Evolutionary conservation across 2,888 invertebrate genomes (phyloP).

Genomic region (Atethmia centrago): DNA sequence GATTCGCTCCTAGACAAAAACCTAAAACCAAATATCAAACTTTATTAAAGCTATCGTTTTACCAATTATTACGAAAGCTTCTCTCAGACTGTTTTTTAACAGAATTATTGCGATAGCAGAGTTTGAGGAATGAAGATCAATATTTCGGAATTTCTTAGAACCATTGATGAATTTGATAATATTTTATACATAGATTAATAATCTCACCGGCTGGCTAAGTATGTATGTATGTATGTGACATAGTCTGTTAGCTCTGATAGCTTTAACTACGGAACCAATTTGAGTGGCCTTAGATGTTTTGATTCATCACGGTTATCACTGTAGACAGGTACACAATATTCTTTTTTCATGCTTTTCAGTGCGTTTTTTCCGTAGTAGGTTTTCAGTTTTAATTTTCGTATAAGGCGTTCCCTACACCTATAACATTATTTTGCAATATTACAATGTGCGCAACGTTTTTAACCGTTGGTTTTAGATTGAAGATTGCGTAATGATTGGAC

Average conservation of each 20-base stretch:
- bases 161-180: conserved; percentile 36
- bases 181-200: conserved; percentile 30
- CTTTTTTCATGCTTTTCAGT: neutral
- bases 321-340: no score
- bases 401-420: no score
- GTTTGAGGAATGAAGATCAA: conserved; percentile 56
- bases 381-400: neutral
- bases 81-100: conserved; percentile 54
- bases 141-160: conserved; percentile 59
- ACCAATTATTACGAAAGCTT: conserved; percentile 66
- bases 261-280: no score
- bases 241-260: no score
- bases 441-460: no score
- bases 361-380: neutral
- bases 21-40: conserved; percentile 4
- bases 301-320: no score
- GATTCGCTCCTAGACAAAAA: neutral
- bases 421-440: no score
- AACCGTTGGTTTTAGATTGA: no score
- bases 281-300: no score
- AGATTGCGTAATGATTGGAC: no score
- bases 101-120: conserved; percentile 51
- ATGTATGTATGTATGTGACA: no score
- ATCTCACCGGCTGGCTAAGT: neutral
- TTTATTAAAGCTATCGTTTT: conserved; percentile 64